Conservation (phyloP, 2,113 vertebrate genomes). For the Brienomyrus longianalis region DNA sequence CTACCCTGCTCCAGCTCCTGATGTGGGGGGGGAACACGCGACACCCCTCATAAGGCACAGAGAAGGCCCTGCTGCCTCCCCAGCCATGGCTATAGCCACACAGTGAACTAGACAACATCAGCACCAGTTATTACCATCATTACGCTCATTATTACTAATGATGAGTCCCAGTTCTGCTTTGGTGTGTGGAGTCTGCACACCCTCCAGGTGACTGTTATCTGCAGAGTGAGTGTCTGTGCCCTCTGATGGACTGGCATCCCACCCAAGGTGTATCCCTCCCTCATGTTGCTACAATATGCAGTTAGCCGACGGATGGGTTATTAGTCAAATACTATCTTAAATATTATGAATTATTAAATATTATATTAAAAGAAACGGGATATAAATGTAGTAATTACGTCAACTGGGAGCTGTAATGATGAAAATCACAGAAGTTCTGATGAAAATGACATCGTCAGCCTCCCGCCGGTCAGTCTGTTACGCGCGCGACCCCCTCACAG, state of each 20-base stretch:
- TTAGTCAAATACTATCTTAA: neutral
- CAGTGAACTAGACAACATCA: neutral
- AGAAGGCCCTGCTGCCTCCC: neutral
- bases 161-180: neutral
- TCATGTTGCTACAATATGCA: neutral
- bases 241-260: neutral
- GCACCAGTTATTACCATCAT: neutral
- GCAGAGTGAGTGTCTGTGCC: neutral
- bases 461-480: neutral
- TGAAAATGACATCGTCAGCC: neutral
- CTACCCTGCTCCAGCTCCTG: constrained; percentile 64
- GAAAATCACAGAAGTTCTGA: neutral
- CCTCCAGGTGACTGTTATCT: neutral
- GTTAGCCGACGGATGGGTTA: neutral
- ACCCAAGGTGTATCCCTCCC: too few relatives aligned
- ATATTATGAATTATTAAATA: neutral
- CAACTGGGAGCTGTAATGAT: neutral
- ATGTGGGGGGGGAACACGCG: too few relatives aligned
- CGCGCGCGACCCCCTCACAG: neutral
- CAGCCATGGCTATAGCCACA: neutral
- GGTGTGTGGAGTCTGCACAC: neutral
- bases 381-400: neutral
- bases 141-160: neutral
- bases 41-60: neutral
- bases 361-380: neutral